phyloP scores from a whole-genome alignment of 2,113 vertebrate species.

The Oophaga pumilio region DNA sequence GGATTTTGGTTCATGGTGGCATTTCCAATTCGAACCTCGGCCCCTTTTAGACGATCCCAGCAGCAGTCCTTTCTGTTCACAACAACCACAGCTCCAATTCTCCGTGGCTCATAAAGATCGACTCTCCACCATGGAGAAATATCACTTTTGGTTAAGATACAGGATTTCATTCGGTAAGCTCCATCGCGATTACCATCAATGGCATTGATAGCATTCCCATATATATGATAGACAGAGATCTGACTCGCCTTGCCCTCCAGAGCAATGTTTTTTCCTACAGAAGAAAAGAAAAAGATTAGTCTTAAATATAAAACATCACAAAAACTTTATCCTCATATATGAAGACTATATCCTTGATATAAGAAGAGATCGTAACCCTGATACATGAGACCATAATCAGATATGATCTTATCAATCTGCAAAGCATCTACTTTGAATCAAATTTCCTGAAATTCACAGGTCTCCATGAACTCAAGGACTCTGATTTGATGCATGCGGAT shows the following conservation, averaged over 20 bases:
- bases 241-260: neutral
- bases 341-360: too few species aligned
- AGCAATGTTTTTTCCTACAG: too few species aligned
- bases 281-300: neutral
- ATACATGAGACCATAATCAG: too few species aligned
- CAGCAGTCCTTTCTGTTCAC: slow-evolving; percentile 24
- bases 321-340: too few species aligned
- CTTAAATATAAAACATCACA: too few species aligned
- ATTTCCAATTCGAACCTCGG: slow-evolving; percentile 24
- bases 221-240: neutral
- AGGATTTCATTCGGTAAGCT: neutral
- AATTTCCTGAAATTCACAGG: too few species aligned
- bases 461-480: too few species aligned
- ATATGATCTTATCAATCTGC: too few species aligned
- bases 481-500: too few species aligned
- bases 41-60: neutral
- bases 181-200: neutral
- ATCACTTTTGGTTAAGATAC: neutral
- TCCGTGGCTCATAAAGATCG: neutral
- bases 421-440: too few species aligned
- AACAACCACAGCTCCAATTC: neutral
- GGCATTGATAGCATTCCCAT: neutral
- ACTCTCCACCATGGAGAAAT: slow-evolving; percentile 16
- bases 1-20: neutral
- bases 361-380: too few species aligned